Evolutionary conservation across 2,797 vertebrate genomes (phyloP).

Genomic region (Cetoscarus ocellatus): DNA sequence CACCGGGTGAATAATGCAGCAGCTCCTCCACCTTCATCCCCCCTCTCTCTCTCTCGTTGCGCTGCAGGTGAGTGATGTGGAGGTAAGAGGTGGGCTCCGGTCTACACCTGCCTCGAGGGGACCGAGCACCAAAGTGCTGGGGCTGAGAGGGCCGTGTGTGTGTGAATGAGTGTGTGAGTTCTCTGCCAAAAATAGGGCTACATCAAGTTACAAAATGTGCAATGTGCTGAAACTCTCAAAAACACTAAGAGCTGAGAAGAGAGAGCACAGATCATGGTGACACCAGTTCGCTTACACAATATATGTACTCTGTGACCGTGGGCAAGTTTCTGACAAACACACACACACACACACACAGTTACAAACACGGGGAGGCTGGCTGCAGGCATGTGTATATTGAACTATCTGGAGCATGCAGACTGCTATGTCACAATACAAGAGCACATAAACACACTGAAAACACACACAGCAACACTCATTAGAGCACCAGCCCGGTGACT

Average conservation of each 20-base stretch:
- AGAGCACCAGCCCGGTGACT: slow-evolving; percentile 15
- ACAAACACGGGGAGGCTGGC: slow-evolving; percentile 10
- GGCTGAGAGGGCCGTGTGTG: slow-evolving; percentile 32
- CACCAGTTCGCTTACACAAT: slow-evolving; percentile 68
- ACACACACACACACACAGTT: background rate
- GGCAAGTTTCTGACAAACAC: slow-evolving; percentile 13
- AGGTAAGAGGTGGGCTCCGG: slow-evolving; percentile 58
- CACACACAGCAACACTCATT: slow-evolving; percentile 23
- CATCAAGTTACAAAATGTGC: slow-evolving; percentile 69
- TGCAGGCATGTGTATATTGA: slow-evolving; percentile 34
- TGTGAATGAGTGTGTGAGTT: slow-evolving; percentile 5
- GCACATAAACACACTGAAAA: slow-evolving; percentile 12
- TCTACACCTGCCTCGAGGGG: slow-evolving; percentile 71
- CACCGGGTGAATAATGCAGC: slow-evolving; percentile 81
- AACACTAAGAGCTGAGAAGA: slow-evolving; percentile 49
- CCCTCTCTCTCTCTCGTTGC: slow-evolving; percentile 58
- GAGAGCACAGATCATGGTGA: slow-evolving; percentile 55
- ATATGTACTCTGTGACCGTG: slow-evolving; percentile 33
- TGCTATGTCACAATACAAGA: slow-evolving; percentile 50
- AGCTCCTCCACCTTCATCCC: slow-evolving; percentile 62
- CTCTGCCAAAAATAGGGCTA: slow-evolving; percentile 59
- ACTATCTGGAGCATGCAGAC: slow-evolving; percentile 14
- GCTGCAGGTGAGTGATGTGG: slow-evolving; percentile 66
- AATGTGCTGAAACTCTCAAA: slow-evolving; percentile 61
- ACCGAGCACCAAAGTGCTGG: slow-evolving; percentile 54